phyloP scores from a whole-genome alignment of 2,797 vertebrate species.

The Alcedo quadribrachys region DNA sequence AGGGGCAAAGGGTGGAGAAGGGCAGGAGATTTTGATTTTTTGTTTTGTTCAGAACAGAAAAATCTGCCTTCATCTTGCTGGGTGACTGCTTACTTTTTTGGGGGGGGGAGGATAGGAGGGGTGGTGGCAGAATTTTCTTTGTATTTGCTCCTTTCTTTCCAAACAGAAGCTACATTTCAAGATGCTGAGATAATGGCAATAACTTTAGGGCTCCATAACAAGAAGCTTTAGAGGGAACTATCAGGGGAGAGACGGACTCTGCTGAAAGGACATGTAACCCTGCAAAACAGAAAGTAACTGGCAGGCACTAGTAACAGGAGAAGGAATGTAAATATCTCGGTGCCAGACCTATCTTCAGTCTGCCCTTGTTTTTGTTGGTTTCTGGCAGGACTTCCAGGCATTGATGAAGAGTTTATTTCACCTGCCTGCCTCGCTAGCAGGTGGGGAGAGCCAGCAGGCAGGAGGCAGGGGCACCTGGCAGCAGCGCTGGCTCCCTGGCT shows the following conservation, averaged over 20 bases:
- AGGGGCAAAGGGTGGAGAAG: not conserved
- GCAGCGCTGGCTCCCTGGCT: rapidly evolving
- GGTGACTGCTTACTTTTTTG: not conserved
- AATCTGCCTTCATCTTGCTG: not conserved
- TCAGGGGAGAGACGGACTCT: not conserved
- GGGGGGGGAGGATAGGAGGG: no score
- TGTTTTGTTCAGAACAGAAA: not conserved
- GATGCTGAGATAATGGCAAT: not conserved
- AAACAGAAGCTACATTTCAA: not conserved
- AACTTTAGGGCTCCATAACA: not conserved
- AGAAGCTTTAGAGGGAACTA: not conserved
- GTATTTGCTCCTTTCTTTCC: not conserved
- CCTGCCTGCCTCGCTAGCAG: not conserved
- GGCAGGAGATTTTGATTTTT: not conserved
- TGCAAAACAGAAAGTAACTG: not conserved
- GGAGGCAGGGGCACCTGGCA: not conserved
- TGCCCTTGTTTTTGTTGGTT: not conserved
- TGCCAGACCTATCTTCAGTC: not conserved
- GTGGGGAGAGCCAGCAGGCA: not conserved
- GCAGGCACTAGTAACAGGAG: not conserved
- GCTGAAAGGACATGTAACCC: not conserved
- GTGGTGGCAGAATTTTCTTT: not conserved
- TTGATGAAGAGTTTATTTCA: not conserved
- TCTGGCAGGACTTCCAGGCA: not conserved
- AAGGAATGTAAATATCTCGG: not conserved